phyloP scores from a whole-genome alignment of 2,888 invertebrate genomes.

The Timandra comae region DNA sequence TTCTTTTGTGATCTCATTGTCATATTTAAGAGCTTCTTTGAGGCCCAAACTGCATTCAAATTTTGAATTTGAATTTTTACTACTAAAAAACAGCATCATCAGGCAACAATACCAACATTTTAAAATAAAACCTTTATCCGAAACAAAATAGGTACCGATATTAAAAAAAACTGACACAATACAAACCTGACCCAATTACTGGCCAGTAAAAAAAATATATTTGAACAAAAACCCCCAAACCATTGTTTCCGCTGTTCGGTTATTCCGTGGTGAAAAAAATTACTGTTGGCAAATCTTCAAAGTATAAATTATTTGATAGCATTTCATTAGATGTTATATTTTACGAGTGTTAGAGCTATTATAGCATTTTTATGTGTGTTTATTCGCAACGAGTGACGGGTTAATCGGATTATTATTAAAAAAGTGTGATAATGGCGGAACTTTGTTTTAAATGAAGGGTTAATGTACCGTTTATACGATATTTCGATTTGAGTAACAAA shows the following conservation, averaged over 20 bases:
- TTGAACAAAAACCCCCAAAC: slow-evolving; percentile 1
- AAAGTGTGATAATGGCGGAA: slow-evolving; percentile 1
- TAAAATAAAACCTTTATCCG: too few species aligned
- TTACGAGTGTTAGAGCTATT: slow-evolving; percentile 16
- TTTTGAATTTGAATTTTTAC: too few species aligned
- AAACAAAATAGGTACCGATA: too few species aligned
- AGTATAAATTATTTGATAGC: slow-evolving; percentile 17
- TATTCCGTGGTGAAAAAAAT: slow-evolving; percentile 3
- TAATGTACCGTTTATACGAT: too few species aligned
- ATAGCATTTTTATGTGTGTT: slow-evolving; percentile 13
- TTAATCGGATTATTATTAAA: slow-evolving; percentile 9
- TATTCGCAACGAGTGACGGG: slow-evolving; percentile 11
- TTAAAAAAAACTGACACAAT: not conserved
- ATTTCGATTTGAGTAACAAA: too few species aligned
- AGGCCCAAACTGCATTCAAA: too few species aligned
- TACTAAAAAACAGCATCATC: too few species aligned
- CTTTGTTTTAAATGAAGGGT: not conserved
- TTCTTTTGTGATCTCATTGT: too few species aligned
- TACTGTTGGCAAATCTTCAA: slow-evolving; percentile 14
- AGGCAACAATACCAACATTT: too few species aligned
- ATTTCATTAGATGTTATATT: slow-evolving; percentile 17
- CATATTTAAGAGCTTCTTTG: too few species aligned
- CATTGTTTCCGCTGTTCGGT: slow-evolving; percentile 4
- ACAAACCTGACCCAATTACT: slow-evolving; percentile 2
- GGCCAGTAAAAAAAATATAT: not conserved